Base-by-base conservation (phyloP, 2,888 invertebrate genomes). In the Archaeoteleia sp. region DNA sequence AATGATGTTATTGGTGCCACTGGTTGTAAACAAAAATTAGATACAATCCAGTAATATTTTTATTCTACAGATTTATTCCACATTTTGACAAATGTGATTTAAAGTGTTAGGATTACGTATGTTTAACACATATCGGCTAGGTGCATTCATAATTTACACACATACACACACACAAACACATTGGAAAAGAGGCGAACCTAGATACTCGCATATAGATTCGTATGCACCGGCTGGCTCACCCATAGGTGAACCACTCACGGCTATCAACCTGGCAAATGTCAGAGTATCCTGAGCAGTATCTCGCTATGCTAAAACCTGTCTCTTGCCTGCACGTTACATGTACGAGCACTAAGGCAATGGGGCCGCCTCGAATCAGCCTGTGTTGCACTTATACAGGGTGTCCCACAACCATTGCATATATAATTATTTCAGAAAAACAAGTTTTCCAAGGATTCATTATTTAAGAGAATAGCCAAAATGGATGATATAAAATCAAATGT, bases 211-310 rank as follows among this genome's bases (percentile, higher is more conserved):
- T 20, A 20, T 27, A 42, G 42, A 30, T 49, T 49, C 23, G 35
- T 35, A 55, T 51, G 43, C 45, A 60, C 37, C 32, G 40, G 39
- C 15, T 8, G 34, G 34, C 68, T 72, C 68, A 67, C 71, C 73
- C 76, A 80, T 80, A 80, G 80, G 80, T 80, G 80, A 80, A 80
- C 79, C 78, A 80, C 79, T 80, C 75, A 39, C 55, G 76, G 71
- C 78, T 80, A 80, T 80, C 80, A 80, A 78, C 78, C 79, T 74
- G 75, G 81, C 80, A 81, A 81, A 81, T 81, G 81, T 81, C 81
- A 81, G 78, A 81, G 78, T 81, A 76, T 80, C 74, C 72, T 75
- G 74, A 72, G 63, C 45, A 58, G 65, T 49, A 55, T 60, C 49
- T 32, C 39, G 43, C 48, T 12, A 13, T 7, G 43, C 30, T 30